Evolutionary conservation across 2,797 vertebrate species (phyloP), one percentile per base, ranked within the genome.

Genomic region (Fundulus diaphanus): DNA sequence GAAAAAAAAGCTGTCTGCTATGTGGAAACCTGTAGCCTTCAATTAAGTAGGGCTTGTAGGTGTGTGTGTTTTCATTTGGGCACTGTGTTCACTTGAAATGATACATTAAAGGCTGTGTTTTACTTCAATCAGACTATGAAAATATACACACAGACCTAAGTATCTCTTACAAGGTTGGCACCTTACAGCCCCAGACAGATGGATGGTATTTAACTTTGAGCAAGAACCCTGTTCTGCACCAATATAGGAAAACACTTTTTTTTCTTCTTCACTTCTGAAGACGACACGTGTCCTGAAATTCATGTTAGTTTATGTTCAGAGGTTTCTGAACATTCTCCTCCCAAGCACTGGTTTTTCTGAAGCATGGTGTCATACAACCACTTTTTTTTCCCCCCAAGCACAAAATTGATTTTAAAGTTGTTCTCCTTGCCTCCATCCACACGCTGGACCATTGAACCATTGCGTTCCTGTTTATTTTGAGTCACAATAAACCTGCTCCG

Each of bases 81-180:
- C 93, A 90, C 91, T 81, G 85, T 94, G 94, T 94, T 95, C 93
- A 94, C 93, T 95, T 93, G 92, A 96, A 97, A 96, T 96, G 95
- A 96, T 95, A 95, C 94, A 96, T 96, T 95, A 94, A 96, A 96
- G 93, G 82, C 90, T 94, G 93, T 97, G 95, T 96, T 96, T 97
- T 95, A 94, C 94, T 95, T 95, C 92, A 94, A 88, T 95, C 94
- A 94, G 92, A 96, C 95, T 94, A 92, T 85, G 90, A 96, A 95
- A 97, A 97, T 96, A 96, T 94, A 94, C 95, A 96, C 95, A 94
- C 93, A 95, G 93, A 92, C 91, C 89, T 86, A 88, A 92, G 92
- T 90, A 93, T 94, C 93, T 94, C 90, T 95, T 92, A 88, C 87
- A 92, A 88, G 89, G 87, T 80, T 93, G 92, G 89, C 90, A 78